Conservation (phyloP, 2,888 invertebrate species). For the Meta bourneti region DNA sequence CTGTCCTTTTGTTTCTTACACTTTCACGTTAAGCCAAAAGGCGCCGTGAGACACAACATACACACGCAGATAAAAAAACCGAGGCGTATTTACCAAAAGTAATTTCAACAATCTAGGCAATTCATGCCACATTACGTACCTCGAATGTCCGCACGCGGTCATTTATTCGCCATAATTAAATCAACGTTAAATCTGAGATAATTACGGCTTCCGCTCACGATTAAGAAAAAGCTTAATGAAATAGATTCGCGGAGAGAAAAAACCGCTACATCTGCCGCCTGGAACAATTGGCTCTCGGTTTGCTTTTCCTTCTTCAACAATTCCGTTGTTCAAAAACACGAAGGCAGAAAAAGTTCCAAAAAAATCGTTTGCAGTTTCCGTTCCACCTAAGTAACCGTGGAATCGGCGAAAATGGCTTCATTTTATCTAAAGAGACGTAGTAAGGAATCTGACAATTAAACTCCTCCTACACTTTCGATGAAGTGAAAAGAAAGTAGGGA, state of each 20-base stretch:
- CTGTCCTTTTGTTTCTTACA: background rate
- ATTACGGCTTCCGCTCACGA: constrained; percentile 21
- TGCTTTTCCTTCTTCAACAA: constrained; percentile 21
- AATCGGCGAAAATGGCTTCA: constrained; percentile 32
- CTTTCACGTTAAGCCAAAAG: background rate
- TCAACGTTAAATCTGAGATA: constrained; percentile 41
- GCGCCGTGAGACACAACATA: background rate
- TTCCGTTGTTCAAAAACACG: constrained; percentile 7
- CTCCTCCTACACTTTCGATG: background rate
- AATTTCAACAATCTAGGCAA: background rate
- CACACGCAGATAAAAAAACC: background rate
- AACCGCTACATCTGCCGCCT: constrained; percentile 4
- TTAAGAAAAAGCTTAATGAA: constrained; percentile 16
- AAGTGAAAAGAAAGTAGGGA: constrained; percentile 5
- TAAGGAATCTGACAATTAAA: constrained; percentile 47
- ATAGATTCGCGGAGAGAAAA: background rate
- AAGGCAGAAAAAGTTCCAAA: background rate
- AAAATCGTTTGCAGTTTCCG: background rate
- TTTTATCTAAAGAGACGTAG: constrained; percentile 20
- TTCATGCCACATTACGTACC: background rate
- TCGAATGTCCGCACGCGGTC: background rate
- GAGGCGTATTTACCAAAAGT: background rate
- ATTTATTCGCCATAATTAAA: constrained; percentile 24
- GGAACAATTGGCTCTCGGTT: constrained; percentile 1
- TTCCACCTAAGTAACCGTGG: background rate